Evolutionary conservation across 2,797 vertebrate genomes (phyloP).

Genomic region (Carcharodon carcharias): DNA sequence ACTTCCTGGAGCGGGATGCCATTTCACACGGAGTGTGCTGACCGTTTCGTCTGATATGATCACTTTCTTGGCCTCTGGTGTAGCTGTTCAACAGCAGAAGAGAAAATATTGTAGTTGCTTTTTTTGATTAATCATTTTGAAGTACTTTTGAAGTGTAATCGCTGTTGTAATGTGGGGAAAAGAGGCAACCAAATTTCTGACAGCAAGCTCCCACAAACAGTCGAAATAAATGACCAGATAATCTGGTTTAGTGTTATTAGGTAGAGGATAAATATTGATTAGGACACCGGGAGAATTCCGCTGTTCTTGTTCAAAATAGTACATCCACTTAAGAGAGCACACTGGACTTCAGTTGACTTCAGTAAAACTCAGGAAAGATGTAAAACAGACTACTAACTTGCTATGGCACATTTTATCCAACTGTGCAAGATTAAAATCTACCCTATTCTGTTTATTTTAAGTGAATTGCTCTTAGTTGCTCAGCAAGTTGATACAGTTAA

Average conservation of each 20-base stretch:
- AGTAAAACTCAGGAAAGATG: neutral
- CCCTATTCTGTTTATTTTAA: neutral
- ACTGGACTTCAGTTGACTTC: neutral
- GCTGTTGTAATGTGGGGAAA: constrained; percentile 11
- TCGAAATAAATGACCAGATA: too few relatives aligned
- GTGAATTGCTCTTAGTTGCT: neutral
- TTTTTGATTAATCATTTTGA: constrained; percentile 39
- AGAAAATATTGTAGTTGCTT: neutral
- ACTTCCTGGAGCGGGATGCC: constrained; percentile 75
- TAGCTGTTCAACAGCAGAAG: constrained; percentile 58
- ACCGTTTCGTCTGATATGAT: constrained; percentile 78
- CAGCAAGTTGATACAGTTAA: neutral
- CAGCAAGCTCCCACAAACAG: neutral
- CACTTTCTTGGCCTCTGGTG: constrained; percentile 60
- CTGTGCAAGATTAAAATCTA: neutral
- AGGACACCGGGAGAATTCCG: neutral
- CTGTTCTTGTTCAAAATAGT: neutral
- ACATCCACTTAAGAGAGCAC: neutral
- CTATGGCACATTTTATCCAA: neutral
- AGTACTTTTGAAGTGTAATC: constrained; percentile 22
- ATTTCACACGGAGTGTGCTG: constrained; percentile 71
- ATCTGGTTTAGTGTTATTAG: neutral
- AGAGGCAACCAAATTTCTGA: neutral
- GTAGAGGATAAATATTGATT: neutral
- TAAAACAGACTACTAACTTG: neutral